Percentiles rank a stretch among this genome's conserved stretches.
phyloP scores from a whole-genome alignment of 1,140 invertebrate species.

The Teleogryllus occipitalis region DNA sequence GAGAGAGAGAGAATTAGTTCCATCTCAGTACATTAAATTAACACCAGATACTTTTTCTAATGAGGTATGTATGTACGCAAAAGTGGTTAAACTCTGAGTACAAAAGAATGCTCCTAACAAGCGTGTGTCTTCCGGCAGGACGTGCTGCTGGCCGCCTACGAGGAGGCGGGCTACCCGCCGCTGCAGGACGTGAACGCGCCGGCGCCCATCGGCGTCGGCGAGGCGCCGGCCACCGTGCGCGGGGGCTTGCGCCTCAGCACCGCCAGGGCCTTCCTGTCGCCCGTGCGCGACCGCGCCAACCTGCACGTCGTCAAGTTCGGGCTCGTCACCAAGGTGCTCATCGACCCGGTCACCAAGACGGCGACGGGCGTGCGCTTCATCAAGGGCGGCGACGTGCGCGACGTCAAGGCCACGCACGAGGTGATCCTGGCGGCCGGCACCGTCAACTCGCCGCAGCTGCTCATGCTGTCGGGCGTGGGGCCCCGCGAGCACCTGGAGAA shows the following conservation, averaged over 20 bases:
- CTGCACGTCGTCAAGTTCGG: constrained; percentile 55
- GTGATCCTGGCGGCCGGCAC: constrained; percentile 55
- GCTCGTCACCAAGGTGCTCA: constrained; percentile 45
- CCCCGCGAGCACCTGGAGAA: constrained; percentile 49
- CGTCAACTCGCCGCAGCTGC: constrained; percentile 53
- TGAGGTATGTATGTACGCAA: too few relatives aligned
- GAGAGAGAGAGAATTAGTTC: too few relatives aligned
- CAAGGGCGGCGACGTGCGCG: constrained; percentile 28
- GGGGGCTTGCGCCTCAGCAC: constrained; percentile 51
- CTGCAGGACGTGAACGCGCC: neutral
- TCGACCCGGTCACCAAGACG: constrained; percentile 34
- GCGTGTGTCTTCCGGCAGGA: neutral
- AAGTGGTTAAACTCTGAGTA: too few relatives aligned
- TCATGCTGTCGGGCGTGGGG: constrained; percentile 61
- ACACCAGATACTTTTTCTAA: too few relatives aligned
- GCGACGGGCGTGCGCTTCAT: constrained; percentile 10
- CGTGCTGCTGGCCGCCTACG: neutral
- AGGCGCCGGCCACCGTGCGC: constrained; percentile 35
- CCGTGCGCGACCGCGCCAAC: constrained; percentile 51
- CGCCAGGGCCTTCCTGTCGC: constrained; percentile 51
- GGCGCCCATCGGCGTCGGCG: neutral
- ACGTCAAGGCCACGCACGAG: constrained; percentile 38
- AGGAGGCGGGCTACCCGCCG: neutral
- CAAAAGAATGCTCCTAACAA: too few relatives aligned
- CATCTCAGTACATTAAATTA: too few relatives aligned